phyloP scores from a whole-genome alignment of 1,140 invertebrate species.

The Leptopilina clavipes region DNA sequence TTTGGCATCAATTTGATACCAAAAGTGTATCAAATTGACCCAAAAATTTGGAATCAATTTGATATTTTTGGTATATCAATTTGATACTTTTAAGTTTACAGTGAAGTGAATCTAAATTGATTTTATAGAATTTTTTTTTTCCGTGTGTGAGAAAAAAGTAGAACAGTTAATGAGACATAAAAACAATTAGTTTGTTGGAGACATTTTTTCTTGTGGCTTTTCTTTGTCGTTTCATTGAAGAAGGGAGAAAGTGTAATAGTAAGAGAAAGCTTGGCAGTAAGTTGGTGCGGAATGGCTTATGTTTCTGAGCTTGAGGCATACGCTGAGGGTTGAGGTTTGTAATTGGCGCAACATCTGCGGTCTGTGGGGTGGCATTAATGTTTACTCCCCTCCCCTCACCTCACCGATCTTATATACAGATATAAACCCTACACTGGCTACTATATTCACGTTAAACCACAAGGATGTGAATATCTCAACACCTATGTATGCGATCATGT shows the following conservation, averaged over 20 bases:
- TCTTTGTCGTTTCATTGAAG: constrained; percentile 20
- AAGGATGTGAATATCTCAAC: constrained; percentile 21
- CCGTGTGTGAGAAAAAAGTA: too few species aligned
- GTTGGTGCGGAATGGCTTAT: constrained; percentile 50
- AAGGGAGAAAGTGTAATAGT: constrained; percentile 35
- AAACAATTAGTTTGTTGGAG: not conserved
- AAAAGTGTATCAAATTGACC: too few species aligned
- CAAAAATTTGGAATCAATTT: too few species aligned
- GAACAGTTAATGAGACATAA: too few species aligned
- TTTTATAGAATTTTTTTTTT: too few species aligned
- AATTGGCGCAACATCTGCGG: constrained; percentile 75
- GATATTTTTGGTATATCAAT: too few species aligned
- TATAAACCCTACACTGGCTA: constrained; percentile 4
- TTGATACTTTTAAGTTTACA: too few species aligned
- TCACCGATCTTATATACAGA: not conserved
- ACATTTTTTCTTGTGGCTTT: constrained; percentile 5
- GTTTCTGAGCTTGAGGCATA: constrained; percentile 51
- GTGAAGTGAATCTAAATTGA: too few species aligned
- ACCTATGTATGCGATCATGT: constrained; percentile 10
- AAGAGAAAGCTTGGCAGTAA: constrained; percentile 53
- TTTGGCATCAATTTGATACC: too few species aligned
- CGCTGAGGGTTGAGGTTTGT: constrained; percentile 68
- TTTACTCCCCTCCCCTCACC: constrained; percentile 56
- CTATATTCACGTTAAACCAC: not conserved
- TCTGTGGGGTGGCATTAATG: constrained; percentile 73